A percentile compares a stretch with the other conserved stretches of the same genome.
phyloP scores from a whole-genome alignment of 2,113 vertebrate genomes.

The Tachysurus vachellii region DNA sequence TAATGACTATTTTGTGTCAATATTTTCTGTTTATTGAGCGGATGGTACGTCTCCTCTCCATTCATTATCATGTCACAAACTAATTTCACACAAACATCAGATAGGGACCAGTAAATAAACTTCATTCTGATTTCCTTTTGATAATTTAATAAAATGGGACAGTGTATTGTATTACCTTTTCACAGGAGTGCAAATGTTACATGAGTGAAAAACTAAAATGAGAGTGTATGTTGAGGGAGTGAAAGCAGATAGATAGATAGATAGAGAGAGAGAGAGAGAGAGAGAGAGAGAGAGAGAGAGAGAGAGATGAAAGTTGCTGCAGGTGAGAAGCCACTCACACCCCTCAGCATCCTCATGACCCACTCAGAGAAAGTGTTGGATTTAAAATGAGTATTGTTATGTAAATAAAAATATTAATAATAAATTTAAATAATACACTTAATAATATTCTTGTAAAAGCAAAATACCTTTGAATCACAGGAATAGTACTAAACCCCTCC shows the following conservation, averaged over 20 bases:
- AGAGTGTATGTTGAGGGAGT: background rate
- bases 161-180: background rate
- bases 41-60: background rate
- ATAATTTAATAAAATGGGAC: background rate
- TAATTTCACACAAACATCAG: background rate
- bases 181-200: background rate
- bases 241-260: no score
- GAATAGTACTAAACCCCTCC: background rate
- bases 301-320: background rate
- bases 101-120: background rate
- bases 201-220: background rate
- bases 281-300: background rate
- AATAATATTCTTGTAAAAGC: background rate
- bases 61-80: background rate
- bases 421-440: background rate
- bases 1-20: background rate
- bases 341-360: background rate
- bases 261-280: background rate
- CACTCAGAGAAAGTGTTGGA: background rate
- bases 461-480: background rate
- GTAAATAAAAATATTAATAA: background rate
- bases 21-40: background rate
- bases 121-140: background rate
- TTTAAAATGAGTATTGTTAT: background rate
- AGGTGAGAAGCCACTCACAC: background rate